Evolutionary conservation across 92 coral and sea anemone genomes (phyloP), one percentile per base, ranked within the genome.

Genomic region (Epizoanthus rinbou): DNA sequence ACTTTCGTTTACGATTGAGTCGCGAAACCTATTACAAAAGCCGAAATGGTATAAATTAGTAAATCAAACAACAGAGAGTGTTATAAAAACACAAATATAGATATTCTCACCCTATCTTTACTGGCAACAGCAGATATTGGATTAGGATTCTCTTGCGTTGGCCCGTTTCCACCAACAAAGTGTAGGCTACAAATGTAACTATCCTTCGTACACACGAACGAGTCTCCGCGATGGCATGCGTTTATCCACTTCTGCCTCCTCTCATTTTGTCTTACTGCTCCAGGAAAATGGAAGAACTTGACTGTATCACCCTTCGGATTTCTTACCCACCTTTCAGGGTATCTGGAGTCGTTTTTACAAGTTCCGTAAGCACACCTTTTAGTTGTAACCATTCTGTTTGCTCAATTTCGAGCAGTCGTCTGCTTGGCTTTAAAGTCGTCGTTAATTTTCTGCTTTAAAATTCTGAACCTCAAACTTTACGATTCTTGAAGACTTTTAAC

Each of bases 171-270:
- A 60, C 86, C 81, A 62, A 80, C 82, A 80, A 86, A 86, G 58
- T 86, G 89, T 53, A 85, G 25, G 43, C 86, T 83, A 84, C 87
- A 84, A 73, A 84, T 73, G 80, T 73, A 84, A 75, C 88, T 85
- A 69, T 86, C 89, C 78, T 86, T 86, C 85, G 74, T 75, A 58
- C 88, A 85, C 39, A 76, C 79, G 69, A 86, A 80, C 53, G 69
- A 66, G 85, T 86, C 85, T 16, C 84, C 73, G 41, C 80, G 84
- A 79, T 85, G 88, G 64, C 85, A 85, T 28, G 83, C 83, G 35
- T 53, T 60, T 80, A 91, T 85, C 89, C 89, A 90, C 76, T 81
- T 69, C 65, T 75, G 79, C 74, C 91, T 85, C 57, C 84, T 88
- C 76, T 88, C 91, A 54, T 80, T 84, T 75, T 86, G 86, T 69